Percentiles rank a stretch among this genome's conserved stretches.
phyloP scores from a whole-genome alignment of 2,888 invertebrate species.

The Tetropium fuscum region DNA sequence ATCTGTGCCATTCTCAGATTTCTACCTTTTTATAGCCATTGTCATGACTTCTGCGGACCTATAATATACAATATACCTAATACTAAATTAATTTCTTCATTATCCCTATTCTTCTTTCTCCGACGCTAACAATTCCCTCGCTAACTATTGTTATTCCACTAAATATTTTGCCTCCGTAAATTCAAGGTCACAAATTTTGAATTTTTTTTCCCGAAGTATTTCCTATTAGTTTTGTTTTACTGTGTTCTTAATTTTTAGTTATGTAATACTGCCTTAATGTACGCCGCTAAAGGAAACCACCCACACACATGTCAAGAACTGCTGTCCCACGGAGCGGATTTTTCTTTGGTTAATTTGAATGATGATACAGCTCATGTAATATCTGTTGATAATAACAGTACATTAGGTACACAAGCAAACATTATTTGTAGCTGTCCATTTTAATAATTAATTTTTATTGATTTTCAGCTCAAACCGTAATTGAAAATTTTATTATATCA shows the following conservation, averaged over 20 bases:
- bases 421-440: constrained; percentile 7
- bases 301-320: constrained; percentile 90
- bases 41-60: too few relatives aligned
- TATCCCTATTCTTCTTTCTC: too few relatives aligned
- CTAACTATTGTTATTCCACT: too few relatives aligned
- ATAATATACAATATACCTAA: too few relatives aligned
- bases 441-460: constrained; percentile 55
- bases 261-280: constrained; percentile 92
- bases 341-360: constrained; percentile 83
- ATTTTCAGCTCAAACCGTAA: constrained; percentile 76
- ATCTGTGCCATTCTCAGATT: too few relatives aligned
- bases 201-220: too few relatives aligned
- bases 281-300: constrained; percentile 91
- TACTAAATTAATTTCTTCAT: too few relatives aligned
- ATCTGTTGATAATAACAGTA: constrained; percentile 75
- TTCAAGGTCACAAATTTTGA: too few relatives aligned
- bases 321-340: constrained; percentile 82
- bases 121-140: too few relatives aligned
- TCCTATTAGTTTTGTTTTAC: too few relatives aligned
- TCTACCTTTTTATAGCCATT: too few relatives aligned
- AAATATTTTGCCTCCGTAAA: too few relatives aligned
- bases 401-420: constrained; percentile 61
- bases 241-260: constrained; percentile 74
- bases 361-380: constrained; percentile 88
- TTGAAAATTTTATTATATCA: constrained; percentile 77